Evolutionary conservation across 2,113 vertebrate genomes (phyloP), one percentile per base, ranked within the genome.

Genomic region (Lophochroa leadbeateri): DNA sequence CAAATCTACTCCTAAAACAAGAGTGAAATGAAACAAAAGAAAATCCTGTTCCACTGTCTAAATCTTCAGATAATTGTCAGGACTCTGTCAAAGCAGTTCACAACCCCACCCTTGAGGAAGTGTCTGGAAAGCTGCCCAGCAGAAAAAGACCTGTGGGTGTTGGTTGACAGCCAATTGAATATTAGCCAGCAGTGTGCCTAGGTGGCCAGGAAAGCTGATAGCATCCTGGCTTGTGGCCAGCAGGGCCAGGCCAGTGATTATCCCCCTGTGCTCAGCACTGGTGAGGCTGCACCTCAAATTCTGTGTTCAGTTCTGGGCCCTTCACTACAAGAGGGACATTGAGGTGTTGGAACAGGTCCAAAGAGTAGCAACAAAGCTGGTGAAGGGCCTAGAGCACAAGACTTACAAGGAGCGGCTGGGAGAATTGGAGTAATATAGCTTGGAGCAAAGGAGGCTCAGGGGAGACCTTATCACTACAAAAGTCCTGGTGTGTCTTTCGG

Each of bases 51-150:
- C 8, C 5, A 7, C 21, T 58, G 27, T 31, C 8, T 14, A 76
- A 72, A 23, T 4, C 12, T 28, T 39, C 11, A 52, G 49, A 46
- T 19, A 83, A n/a, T 28, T 69, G 3, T 35, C 44, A 72, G 49
- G 13, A 41, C 6, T 47, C 19, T 58, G 8, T 14, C 14, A 61
- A 80, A 83, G 68, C 17, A 43, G 7, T 52, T 80, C 41, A 68
- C 17, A 79, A 11, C 1, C 27, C 4, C 0, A 1, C 37, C 3
- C 21, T 25, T 49, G 53, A 24, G 46, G 11, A 29, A 33, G 13
- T 10, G 4, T 13, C 64, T 69, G 64, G n/a, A 57, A 69, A 69
- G 17, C n/a, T 82, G 16, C 44, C n/a, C 4, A 23, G 17, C 2
- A 11, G 33, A 20, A 37, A 81, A 81, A 11, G 10, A 47, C 15